Evolutionary conservation across 2,797 vertebrate genomes (phyloP).

Genomic region (Falco columbarius): DNA sequence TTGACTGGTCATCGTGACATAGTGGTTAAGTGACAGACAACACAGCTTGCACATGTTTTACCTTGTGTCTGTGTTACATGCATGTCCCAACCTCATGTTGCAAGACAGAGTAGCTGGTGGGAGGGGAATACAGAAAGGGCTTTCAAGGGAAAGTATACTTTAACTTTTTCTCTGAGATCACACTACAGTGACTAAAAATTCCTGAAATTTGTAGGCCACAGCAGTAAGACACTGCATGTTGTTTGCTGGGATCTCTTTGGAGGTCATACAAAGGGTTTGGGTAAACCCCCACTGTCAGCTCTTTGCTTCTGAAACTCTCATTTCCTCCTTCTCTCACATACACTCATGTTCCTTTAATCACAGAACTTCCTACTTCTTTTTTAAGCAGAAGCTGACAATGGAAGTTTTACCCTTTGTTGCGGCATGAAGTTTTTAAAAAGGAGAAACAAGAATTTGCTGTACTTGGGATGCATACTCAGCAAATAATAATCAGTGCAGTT

Average conservation of each 20-base stretch:
- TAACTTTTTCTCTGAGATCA: not conserved
- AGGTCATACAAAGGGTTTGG: slow-evolving; percentile 20
- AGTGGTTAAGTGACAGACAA: not conserved
- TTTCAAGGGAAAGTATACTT: not conserved
- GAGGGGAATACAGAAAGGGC: not conserved
- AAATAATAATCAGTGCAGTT: not conserved
- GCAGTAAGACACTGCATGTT: not conserved
- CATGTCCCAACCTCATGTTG: not conserved
- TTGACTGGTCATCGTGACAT: not conserved
- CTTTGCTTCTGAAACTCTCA: slow-evolving; percentile 59
- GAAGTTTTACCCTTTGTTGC: slow-evolving; percentile 46
- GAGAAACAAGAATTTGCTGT: not conserved
- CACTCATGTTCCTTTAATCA: slow-evolving; percentile 45
- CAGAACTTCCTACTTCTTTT: slow-evolving; percentile 74
- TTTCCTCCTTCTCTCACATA: slow-evolving; percentile 68
- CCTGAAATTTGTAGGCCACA: not conserved
- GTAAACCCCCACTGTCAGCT: slow-evolving; percentile 47
- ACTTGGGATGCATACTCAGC: not conserved
- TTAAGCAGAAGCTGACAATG: slow-evolving; percentile 69
- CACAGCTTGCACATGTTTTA: not conserved
- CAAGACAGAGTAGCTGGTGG: not conserved
- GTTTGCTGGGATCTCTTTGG: not conserved
- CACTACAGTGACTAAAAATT: not conserved
- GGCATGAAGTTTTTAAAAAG: slow-evolving; percentile 1
- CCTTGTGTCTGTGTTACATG: not conserved